Evolutionary conservation across 1,140 invertebrate genomes (phyloP).

Genomic region (Drosophila mojavensis): DNA sequence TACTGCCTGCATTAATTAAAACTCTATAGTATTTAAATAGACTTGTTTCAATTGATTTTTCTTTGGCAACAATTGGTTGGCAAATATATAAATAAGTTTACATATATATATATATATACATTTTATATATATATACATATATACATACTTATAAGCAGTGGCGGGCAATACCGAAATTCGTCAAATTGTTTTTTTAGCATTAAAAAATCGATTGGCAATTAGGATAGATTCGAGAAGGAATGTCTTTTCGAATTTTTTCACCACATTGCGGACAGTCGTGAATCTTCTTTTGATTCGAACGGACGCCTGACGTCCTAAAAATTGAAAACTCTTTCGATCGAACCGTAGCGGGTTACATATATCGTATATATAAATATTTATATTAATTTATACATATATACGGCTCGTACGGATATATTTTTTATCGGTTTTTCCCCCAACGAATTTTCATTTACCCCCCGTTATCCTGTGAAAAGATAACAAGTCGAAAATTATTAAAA

Average conservation of each 20-base stretch:
- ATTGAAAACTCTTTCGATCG: conserved; percentile 60
- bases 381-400: conserved; percentile 56
- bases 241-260: conserved; percentile 70
- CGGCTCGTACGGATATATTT: conserved; percentile 68
- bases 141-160: conserved; percentile 5
- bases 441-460: conserved; percentile 42
- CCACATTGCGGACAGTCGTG: conserved; percentile 77
- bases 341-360: conserved; percentile 68
- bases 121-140: conserved; percentile 17
- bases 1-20: conserved; percentile 57
- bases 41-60: conserved; percentile 45
- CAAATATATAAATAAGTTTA: conserved; percentile 17
- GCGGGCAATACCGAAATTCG: conserved; percentile 64
- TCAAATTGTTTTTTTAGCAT: conserved; percentile 53
- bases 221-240: conserved; percentile 64
- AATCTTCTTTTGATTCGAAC: conserved; percentile 78
- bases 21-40: conserved; percentile 65
- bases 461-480: conserved; percentile 66
- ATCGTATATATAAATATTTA: conserved; percentile 38
- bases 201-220: conserved; percentile 63
- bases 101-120: conserved; percentile 25
- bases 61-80: conserved; percentile 59
- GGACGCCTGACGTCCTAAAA: conserved; percentile 76
- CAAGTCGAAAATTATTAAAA: conserved; percentile 45
- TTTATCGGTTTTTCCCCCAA: conserved; percentile 58